Conservation (phyloP, 2,888 invertebrate genomes). For the Plagodis dolabraria region DNA sequence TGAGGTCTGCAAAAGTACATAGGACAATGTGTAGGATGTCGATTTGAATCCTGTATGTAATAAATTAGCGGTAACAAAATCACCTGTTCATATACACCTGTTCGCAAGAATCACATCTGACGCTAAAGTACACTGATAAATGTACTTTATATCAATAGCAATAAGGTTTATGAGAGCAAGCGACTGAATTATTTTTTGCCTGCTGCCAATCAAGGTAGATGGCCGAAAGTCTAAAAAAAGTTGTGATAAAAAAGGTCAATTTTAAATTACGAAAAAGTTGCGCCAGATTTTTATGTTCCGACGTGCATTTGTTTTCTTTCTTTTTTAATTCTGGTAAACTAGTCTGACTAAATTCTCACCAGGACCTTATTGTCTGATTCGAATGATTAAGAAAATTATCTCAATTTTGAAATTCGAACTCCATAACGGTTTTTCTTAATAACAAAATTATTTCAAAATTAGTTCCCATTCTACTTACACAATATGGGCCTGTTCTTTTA, state of each 20-base stretch:
- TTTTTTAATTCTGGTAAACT: no score
- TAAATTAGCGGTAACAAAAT: conserved; percentile 79
- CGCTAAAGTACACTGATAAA: conserved; percentile 42
- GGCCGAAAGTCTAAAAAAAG: conserved; percentile 60
- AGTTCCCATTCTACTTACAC: no score
- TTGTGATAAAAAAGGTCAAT: conserved; percentile 46
- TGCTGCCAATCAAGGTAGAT: conserved; percentile 53
- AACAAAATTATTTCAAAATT: no score
- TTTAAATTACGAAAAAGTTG: conserved; percentile 47
- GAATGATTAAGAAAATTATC: no score
- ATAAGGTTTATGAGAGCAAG: conserved; percentile 40
- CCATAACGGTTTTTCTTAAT: no score
- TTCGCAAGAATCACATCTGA: conserved; percentile 80
- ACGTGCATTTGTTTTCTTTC: no score
- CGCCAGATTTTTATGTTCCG: conserved; percentile 5
- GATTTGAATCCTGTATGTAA: conserved; percentile 75
- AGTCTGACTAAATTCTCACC: no score
- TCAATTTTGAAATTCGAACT: no score
- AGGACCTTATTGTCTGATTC: no score
- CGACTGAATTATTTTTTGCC: conserved; percentile 41
- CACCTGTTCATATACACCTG: conserved; percentile 82
- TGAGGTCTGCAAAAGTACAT: conserved; percentile 44
- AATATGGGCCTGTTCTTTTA: no score
- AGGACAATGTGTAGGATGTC: conserved; percentile 70
- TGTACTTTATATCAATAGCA: conserved; percentile 3